Base-by-base conservation (phyloP, 1,140 invertebrate species). In the Contarinia nasturtii region DNA sequence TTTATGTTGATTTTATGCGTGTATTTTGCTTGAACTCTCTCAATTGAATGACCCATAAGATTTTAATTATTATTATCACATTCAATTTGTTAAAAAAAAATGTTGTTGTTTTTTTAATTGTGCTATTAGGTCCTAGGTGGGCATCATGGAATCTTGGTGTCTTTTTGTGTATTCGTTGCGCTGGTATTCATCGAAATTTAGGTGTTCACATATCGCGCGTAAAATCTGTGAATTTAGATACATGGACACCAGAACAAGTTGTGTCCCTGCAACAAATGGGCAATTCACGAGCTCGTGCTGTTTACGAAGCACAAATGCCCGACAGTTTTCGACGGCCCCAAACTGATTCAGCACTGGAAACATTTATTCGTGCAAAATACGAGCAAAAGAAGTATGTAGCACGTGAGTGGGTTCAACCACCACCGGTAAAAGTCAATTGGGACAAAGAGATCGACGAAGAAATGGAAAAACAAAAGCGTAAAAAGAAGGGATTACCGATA, bases 221-320 rank as follows among this genome's bases (percentile, higher is more conserved):
- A 2, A 96, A 95, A 66, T 96, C 91, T 42, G 92, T 98, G 43
- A 97, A 96, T 67, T 70, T 98, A 46, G 94, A 98, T 64, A 75
- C 90, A 42, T 98, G 94, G 94, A 95, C 89, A n/a, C 85, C 91
- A 0, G 91, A 97, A 61, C 93, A 98, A 80, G 88, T 97, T 51
- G 84, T 76, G 34, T 76, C 74, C 3, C 72, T 98, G 54, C 89
- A 97, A 67, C 87, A 94, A 65, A 96, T 98, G 86, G 94, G 94
- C 11, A 98, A 98, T 65, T 92, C 86, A n/a, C 70, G 87, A 54
- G 94, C 90, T 0, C 73, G 92, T 49, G 93, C 92, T 18, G 91
- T 97, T 0, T 98, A 97, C 63, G 94, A 98, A 71, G 92, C 93
- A 1, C 93, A 95, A 67, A 66, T 98, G 43, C 92, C 92, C 0